A percentile compares a stretch with the other conserved stretches of the same genome.
Evolutionary conservation across 2,888 invertebrate genomes (phyloP).

Genomic region (Gymnosoma rotundatum): DNA sequence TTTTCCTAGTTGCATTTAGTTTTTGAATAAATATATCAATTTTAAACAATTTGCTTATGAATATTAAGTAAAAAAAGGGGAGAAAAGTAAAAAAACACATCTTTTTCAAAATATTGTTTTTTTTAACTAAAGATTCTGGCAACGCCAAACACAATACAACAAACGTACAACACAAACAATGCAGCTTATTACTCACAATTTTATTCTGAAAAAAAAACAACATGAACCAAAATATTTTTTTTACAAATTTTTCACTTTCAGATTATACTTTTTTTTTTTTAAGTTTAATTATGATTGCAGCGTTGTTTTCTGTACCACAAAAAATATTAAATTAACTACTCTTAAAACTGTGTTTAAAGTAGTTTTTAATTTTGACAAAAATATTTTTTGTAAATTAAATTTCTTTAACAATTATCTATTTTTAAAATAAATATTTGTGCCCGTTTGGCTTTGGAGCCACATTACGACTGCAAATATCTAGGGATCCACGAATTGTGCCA

Average conservation of each 20-base stretch:
- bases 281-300: no score
- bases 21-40: no score
- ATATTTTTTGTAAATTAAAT: constrained; percentile 9
- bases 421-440: constrained; percentile 28
- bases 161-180: neutral
- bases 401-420: constrained; percentile 20
- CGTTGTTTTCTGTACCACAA: no score
- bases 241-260: neutral
- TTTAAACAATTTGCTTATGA: no score
- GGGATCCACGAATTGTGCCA: constrained; percentile 56
- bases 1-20: no score
- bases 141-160: neutral
- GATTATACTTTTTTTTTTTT: no score
- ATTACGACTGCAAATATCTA: constrained; percentile 59
- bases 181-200: neutral
- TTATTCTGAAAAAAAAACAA: no score
- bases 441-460: constrained; percentile 64
- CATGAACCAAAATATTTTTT: neutral
- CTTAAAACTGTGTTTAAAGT: no score
- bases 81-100: no score
- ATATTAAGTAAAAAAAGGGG: no score
- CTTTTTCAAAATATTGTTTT: neutral
- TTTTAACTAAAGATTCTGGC: constrained; percentile 1
- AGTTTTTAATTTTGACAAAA: neutral
- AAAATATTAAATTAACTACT: no score